phyloP scores from a whole-genome alignment of 2,888 invertebrate genomes.

The Standfussiana lucernea region DNA sequence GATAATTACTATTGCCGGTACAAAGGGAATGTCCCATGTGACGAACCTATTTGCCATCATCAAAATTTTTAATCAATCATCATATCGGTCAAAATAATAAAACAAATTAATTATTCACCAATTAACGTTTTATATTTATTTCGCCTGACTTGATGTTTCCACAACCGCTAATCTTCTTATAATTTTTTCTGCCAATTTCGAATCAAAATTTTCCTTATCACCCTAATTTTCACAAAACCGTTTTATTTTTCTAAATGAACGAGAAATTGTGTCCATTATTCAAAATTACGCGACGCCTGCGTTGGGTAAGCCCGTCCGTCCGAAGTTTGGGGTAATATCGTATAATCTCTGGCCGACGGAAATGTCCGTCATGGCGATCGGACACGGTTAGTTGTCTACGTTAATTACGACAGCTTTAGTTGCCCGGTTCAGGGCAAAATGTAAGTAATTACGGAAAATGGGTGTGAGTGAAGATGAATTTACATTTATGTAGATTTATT shows the following conservation, averaged over 20 bases:
- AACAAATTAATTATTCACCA: not conserved
- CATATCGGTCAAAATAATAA: conserved; percentile 1
- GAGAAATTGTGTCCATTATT: conserved; percentile 46
- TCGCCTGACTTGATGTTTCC: not conserved
- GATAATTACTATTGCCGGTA: too few species aligned
- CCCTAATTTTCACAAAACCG: conserved; percentile 38
- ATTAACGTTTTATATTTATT: conserved; percentile 3
- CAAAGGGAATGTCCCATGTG: not conserved
- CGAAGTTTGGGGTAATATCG: conserved; percentile 45
- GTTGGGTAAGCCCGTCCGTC: conserved; percentile 34
- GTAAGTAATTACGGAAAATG: conserved; percentile 39
- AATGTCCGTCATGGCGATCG: conserved; percentile 62
- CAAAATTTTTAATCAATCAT: not conserved
- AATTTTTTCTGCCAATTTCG: conserved; percentile 25
- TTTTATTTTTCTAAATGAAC: conserved; percentile 44
- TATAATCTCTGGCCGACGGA: conserved; percentile 58
- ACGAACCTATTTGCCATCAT: not conserved
- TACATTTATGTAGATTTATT: not conserved
- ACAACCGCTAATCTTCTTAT: conserved; percentile 34
- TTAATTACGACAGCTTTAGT: conserved; percentile 60
- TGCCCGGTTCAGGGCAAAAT: conserved; percentile 27
- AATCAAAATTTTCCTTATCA: conserved; percentile 53
- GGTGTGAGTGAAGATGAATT: not conserved
- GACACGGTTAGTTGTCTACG: conserved; percentile 59
- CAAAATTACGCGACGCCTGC: conserved; percentile 51